These are phyloP conservation scores for Parazoanthus atlanticus DNA, from an alignment of 92 coral and sea anemone species.

Conservation along the genomic window DNA sequence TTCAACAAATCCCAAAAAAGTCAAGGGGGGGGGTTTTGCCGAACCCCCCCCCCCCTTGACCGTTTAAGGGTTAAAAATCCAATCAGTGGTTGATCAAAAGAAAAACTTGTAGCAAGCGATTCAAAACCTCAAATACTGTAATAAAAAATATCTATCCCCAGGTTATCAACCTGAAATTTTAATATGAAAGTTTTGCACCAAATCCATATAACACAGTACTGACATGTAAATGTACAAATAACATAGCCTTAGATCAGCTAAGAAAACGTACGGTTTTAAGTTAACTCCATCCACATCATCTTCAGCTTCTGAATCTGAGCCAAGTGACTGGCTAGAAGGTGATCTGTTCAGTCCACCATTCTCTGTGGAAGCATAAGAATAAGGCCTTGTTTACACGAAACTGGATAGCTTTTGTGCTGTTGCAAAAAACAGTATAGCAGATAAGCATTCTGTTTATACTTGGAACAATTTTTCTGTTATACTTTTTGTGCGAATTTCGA, in stretches of 20 bases:
- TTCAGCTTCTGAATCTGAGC: constrained; percentile 96
- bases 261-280: constrained; percentile 60
- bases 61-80: too few species aligned
- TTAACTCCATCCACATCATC: constrained; percentile 82
- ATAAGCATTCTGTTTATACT: too few species aligned
- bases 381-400: background rate
- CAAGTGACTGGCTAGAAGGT: constrained; percentile 85
- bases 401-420: too few species aligned
- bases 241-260: background rate
- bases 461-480: too few species aligned
- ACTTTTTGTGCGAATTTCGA: too few species aligned
- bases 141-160: background rate
- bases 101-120: background rate
- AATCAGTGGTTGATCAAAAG: background rate
- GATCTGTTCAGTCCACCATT: constrained; percentile 70
- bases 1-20: too few species aligned
- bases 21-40: too few species aligned
- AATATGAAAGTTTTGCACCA: background rate
- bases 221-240: background rate
- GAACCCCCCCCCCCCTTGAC: too few species aligned
- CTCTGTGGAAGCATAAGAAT: constrained; percentile 42
- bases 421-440: too few species aligned
- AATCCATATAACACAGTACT: background rate
- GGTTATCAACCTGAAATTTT: background rate
- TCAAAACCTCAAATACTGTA: background rate